phyloP scores from a whole-genome alignment of 2,888 invertebrate genomes.

The Zhuqinia jingwanae region DNA sequence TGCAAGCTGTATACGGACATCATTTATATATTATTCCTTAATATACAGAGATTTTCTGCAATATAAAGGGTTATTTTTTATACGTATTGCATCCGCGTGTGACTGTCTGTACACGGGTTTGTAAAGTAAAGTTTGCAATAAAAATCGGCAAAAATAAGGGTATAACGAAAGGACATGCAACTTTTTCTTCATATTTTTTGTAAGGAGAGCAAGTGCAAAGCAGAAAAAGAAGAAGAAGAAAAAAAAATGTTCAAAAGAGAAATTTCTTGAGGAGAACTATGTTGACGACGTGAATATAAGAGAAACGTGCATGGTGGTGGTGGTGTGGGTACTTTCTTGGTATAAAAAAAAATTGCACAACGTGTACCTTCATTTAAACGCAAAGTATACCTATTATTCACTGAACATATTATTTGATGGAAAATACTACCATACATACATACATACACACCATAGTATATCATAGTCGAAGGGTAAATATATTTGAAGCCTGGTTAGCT shows the following conservation, averaged over 20 bases:
- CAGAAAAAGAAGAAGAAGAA: neutral
- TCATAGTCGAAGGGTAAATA: too few species aligned
- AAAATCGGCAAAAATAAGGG: conserved; percentile 21
- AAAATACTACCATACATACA: too few species aligned
- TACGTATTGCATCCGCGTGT: conserved; percentile 38
- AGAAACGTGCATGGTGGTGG: conserved; percentile 37
- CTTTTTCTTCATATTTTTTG: conserved; percentile 25
- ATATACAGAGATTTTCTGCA: too few species aligned
- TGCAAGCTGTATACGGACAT: too few species aligned
- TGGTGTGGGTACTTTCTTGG: neutral
- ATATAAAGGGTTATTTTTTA: too few species aligned
- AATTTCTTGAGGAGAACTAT: conserved; percentile 50
- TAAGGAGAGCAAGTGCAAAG: conserved; percentile 16
- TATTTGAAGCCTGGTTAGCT: too few species aligned
- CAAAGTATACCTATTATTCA: conserved; percentile 14
- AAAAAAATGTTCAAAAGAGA: conserved; percentile 63
- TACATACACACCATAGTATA: too few species aligned
- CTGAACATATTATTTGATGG: conserved; percentile 3
- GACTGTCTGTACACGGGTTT: conserved; percentile 10
- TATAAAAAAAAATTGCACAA: conserved; percentile 4
- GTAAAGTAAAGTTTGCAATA: neutral
- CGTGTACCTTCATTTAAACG: neutral
- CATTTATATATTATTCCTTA: too few species aligned
- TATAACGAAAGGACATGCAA: conserved; percentile 40
- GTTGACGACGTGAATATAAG: conserved; percentile 34